Evolutionary conservation across 2,113 vertebrate genomes (phyloP), one percentile per base, ranked within the genome.

Genomic region (Maccullochella peelii): DNA sequence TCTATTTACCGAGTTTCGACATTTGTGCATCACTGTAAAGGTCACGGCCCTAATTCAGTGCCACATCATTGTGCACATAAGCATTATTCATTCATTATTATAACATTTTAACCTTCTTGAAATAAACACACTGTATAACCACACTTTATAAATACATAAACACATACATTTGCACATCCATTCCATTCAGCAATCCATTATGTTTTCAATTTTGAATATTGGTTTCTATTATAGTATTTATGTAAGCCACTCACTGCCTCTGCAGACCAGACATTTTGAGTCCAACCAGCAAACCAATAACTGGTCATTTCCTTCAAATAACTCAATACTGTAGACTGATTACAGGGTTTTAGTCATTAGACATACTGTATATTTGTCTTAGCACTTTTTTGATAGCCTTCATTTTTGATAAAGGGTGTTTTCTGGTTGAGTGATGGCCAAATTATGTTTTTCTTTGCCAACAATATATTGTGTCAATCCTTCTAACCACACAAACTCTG

Each of bases 181-280:
- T 88, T 73, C 54, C 25, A 25, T 80, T 75, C 38, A 55, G 63
- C 73, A 79, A 50, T 83, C 49, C 11, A 42, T 87, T 73, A 80
- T 63, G 33, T 86, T 83, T 81, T 65, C 65, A 69, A n/a, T 68
- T 75, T 36, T 69, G 58, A 25, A 90, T 80, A 84, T 54, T 75
- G 49, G 25, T 42, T 44, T 67, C 8, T 61, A 47, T 86, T 73
- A 73, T 55, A 69, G 47, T 55, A 47, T 76, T 90, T 67, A 61
- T 79, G n/a, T 69, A 27, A 80, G 59, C 50, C 57, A 50, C 63
- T 70, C 57, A 25, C 65, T 49, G 47, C 49, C 52, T 62, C 58
- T 76, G 73, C 57, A 78, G n/a, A 62, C 20, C 42, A 62, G 61
- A 33, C 55, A 42, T 81, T 75, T 15, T 40, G 6, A 73, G 15